Conservation (phyloP, 2,113 vertebrate genomes). For the Eulacestoma nigropectus region DNA sequence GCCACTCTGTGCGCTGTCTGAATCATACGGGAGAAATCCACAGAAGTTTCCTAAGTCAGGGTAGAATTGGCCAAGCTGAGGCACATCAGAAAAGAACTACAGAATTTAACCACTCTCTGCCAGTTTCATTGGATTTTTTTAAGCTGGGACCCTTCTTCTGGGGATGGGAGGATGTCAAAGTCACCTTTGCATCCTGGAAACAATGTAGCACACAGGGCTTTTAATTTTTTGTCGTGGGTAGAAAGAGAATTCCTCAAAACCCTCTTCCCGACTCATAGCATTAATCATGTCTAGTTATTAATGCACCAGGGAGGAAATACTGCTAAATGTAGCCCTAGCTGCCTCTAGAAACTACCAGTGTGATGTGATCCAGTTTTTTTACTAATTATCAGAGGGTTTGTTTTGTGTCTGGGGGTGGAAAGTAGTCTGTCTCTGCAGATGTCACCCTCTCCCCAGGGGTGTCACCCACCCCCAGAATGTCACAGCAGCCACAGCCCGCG, state of each 20-base stretch:
- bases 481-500: fast-evolving
- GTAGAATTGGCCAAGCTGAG: neutral
- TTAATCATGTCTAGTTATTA: slow-evolving; percentile 13
- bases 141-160: neutral
- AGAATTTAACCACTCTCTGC: neutral
- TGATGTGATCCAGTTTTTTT: neutral
- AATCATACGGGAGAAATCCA: neutral
- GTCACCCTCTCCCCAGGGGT: neutral
- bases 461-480: fast-evolving
- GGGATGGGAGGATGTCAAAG: fast-evolving
- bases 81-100: neutral
- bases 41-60: neutral
- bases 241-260: slow-evolving; percentile 47
- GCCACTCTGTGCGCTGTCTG: neutral
- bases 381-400: neutral
- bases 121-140: neutral
- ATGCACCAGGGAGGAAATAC: neutral
- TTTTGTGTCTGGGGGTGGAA: neutral
- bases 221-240: neutral
- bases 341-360: neutral
- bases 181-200: neutral
- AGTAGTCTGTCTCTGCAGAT: neutral
- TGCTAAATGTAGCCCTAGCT: neutral
- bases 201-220: neutral
- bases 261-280: slow-evolving; percentile 13